Evolutionary conservation across 1,140 invertebrate species (phyloP).

Genomic region (Aphis gossypii): DNA sequence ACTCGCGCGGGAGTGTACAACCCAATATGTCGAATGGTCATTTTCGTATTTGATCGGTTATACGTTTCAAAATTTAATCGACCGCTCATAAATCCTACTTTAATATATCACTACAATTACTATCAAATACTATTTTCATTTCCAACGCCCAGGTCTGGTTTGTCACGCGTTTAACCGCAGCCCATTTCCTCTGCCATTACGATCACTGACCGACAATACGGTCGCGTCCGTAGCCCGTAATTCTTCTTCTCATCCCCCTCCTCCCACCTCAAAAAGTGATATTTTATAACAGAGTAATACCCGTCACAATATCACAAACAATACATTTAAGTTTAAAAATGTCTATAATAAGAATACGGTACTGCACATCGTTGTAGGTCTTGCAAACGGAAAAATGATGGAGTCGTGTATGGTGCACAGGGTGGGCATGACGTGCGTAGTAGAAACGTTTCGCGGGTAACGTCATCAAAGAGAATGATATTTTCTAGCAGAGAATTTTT

Average conservation of each 20-base stretch:
- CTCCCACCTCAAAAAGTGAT: not conserved
- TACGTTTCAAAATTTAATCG: not conserved
- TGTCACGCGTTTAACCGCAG: not conserved
- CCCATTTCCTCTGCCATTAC: not conserved
- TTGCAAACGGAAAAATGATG: not conserved
- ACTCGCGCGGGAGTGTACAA: not conserved
- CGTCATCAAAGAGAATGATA: constrained; percentile 52
- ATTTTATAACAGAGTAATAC: not conserved
- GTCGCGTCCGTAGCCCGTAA: no score
- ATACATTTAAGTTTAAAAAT: not conserved
- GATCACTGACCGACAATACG: not conserved
- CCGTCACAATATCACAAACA: not conserved
- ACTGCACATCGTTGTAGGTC: not conserved
- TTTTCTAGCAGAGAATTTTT: not conserved
- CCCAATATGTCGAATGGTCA: not conserved
- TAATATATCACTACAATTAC: not conserved
- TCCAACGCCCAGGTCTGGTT: not conserved
- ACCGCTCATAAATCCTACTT: not conserved
- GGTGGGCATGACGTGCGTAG: not conserved
- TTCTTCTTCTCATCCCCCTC: not conserved
- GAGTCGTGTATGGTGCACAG: not conserved
- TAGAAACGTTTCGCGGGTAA: not conserved
- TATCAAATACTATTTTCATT: not conserved
- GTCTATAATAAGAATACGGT: not conserved
- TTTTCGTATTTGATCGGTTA: not conserved